Conservation (phyloP, 2,888 invertebrate species). For the Idaea biselata region DNA sequence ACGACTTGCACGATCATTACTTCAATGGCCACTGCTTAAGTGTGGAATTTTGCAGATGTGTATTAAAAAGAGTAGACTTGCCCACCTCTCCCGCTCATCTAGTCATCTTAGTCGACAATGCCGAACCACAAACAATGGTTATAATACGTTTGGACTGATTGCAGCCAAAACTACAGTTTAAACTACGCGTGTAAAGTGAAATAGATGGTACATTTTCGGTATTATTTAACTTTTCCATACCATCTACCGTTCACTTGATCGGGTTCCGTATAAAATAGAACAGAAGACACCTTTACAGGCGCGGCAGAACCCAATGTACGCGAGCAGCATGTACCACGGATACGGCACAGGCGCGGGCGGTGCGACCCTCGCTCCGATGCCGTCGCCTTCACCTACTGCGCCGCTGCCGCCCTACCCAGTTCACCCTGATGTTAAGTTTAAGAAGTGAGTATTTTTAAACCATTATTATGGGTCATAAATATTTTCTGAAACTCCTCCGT, state of each 20-base stretch:
- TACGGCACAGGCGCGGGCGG: slow-evolving; percentile 65
- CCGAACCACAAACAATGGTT: too few species aligned
- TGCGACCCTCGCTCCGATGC: slow-evolving; percentile 68
- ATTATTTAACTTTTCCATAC: neutral
- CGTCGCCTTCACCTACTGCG: slow-evolving; percentile 68
- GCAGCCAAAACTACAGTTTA: too few species aligned
- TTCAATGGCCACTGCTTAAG: too few species aligned
- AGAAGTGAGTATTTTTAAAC: slow-evolving; percentile 65
- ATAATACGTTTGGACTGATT: too few species aligned
- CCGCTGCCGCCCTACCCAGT: slow-evolving; percentile 85
- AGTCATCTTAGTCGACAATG: too few species aligned
- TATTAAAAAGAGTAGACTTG: too few species aligned
- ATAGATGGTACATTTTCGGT: too few species aligned
- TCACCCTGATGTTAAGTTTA: slow-evolving; percentile 96
- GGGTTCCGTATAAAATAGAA: slow-evolving; percentile 27
- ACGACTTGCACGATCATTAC: too few species aligned
- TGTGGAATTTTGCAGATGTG: too few species aligned
- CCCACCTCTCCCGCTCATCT: too few species aligned
- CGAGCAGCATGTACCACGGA: slow-evolving; percentile 78
- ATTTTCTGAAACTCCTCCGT: neutral
- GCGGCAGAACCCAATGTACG: slow-evolving; percentile 79
- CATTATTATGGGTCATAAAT: neutral
- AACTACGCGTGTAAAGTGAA: too few species aligned
- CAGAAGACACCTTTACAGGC: slow-evolving; percentile 57
- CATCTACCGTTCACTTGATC: neutral